phyloP scores from a whole-genome alignment of 2,113 vertebrate genomes.

The Calcarius ornatus region DNA sequence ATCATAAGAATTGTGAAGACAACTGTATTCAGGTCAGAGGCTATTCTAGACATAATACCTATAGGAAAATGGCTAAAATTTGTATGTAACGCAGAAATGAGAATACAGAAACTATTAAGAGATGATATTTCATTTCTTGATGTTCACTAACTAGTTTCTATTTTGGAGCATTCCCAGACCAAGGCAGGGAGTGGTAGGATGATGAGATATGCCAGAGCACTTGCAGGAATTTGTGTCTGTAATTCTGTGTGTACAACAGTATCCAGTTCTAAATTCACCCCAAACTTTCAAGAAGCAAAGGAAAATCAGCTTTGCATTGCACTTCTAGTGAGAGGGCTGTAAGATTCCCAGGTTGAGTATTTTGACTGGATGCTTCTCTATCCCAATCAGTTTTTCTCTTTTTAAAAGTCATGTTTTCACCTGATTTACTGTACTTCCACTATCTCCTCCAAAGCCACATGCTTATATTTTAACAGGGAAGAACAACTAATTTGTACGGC shows the following conservation, averaged over 20 bases:
- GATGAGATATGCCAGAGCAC: not conserved
- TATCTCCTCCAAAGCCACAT: not conserved
- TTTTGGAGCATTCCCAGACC: not conserved
- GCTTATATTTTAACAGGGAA: not conserved
- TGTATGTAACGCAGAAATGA: not conserved
- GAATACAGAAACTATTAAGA: not conserved
- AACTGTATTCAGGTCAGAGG: not conserved
- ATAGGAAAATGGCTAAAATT: not conserved
- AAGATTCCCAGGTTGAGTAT: not conserved
- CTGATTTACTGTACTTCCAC: not conserved
- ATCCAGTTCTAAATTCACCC: not conserved
- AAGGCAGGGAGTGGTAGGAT: not conserved
- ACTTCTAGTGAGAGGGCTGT: not conserved
- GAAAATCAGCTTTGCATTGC: not conserved
- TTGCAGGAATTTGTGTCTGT: not conserved
- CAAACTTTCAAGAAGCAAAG: not conserved
- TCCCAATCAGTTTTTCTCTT: not conserved
- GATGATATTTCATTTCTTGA: not conserved
- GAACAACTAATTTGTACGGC: accelerated
- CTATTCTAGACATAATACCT: not conserved
- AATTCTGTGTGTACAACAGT: accelerated
- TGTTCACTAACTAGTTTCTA: not conserved
- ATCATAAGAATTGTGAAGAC: not conserved
- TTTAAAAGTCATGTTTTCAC: not conserved
- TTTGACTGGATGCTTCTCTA: not conserved